Conservation (phyloP, 2,888 invertebrate genomes). For the Rhagonycha lutea region DNA sequence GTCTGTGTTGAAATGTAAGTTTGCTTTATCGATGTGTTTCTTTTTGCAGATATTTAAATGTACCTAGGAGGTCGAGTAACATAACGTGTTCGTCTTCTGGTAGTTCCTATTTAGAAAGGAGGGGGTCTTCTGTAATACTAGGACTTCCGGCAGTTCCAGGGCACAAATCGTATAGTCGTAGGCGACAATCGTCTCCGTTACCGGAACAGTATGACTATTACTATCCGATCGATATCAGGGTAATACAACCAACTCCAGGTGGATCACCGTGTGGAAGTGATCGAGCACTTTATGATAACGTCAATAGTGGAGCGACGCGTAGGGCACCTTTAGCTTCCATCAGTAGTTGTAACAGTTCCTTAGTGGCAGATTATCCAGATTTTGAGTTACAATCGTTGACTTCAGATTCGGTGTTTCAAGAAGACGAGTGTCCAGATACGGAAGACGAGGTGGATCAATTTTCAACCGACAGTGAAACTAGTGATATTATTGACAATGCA, state of each 20-base stretch:
- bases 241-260: conserved; percentile 81
- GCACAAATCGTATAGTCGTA: conserved; percentile 51
- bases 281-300: conserved; percentile 57
- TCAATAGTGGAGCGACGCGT: conserved; percentile 49
- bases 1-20: background rate
- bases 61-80: conserved; percentile 72
- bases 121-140: conserved; percentile 78
- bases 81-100: conserved; percentile 85
- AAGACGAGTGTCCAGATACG: conserved; percentile 70
- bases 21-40: background rate
- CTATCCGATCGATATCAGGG: conserved; percentile 58
- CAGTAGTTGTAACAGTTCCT: conserved; percentile 75
- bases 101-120: conserved; percentile 80
- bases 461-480: conserved; percentile 80
- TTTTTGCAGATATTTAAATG: conserved; percentile 47
- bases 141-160: conserved; percentile 68
- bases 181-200: conserved; percentile 52
- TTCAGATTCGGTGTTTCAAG: conserved; percentile 75
- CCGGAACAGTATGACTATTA: conserved; percentile 52
- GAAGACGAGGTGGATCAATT: conserved; percentile 85
- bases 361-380: conserved; percentile 67
- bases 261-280: conserved; percentile 80
- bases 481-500: conserved; percentile 44
- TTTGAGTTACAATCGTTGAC: conserved; percentile 72
- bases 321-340: conserved; percentile 80